phyloP scores from a whole-genome alignment of 1,140 invertebrate genomes.

The Liolophura sinensis region DNA sequence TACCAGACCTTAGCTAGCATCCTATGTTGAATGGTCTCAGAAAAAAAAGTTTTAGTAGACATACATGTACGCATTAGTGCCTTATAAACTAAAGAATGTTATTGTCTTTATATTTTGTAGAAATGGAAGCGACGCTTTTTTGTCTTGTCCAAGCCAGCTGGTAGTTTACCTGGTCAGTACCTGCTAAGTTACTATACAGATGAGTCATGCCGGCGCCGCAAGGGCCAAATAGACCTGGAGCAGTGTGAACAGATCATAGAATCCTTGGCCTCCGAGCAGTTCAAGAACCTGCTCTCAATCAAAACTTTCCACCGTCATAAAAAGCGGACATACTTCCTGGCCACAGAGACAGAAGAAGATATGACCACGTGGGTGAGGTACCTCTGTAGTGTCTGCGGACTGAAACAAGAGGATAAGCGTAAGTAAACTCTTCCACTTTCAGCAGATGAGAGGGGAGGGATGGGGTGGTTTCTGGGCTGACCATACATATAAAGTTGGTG shows the following conservation, averaged over 20 bases:
- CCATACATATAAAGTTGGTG: too few relatives aligned
- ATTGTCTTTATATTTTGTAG: conserved; percentile 63
- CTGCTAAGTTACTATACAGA: conserved; percentile 92
- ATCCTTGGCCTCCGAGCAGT: conserved; percentile 47
- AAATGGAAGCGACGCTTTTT: conserved; percentile 94
- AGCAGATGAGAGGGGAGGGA: too few relatives aligned
- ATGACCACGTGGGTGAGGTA: conserved; percentile 96
- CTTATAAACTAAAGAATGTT: too few relatives aligned
- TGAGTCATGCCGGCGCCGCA: conserved; percentile 79
- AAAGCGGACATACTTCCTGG: conserved; percentile 86
- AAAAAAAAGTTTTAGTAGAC: too few relatives aligned
- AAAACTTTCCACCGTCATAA: conserved; percentile 45
- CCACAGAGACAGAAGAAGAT: conserved; percentile 85
- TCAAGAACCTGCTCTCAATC: conserved; percentile 44
- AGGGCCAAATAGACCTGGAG: conserved; percentile 91
- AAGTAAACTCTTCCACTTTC: conserved; percentile 11
- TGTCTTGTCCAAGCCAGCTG: conserved; percentile 78
- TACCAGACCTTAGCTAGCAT: too few relatives aligned
- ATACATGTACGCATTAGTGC: too few relatives aligned
- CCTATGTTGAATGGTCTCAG: too few relatives aligned
- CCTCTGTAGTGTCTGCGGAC: conserved; percentile 88
- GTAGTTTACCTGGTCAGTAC: conserved; percentile 90
- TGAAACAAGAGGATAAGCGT: conserved; percentile 75
- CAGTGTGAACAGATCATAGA: conserved; percentile 88
- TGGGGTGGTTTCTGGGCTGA: too few relatives aligned